Evolutionary conservation across 2,888 invertebrate species (phyloP).

Genomic region (Platynereis dumerilii): DNA sequence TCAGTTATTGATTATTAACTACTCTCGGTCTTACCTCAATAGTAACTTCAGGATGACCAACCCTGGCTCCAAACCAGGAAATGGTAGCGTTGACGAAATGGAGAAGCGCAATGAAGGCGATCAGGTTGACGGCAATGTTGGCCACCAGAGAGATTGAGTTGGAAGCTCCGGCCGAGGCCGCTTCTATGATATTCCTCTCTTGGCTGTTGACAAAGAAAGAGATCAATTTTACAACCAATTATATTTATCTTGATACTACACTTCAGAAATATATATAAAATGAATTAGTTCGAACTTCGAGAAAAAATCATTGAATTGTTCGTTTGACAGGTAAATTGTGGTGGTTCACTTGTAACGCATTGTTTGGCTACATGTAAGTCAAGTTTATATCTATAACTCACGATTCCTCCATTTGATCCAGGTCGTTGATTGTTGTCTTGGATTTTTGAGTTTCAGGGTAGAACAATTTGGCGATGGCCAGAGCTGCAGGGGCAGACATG

Average conservation of each 20-base stretch:
- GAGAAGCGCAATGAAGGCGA: slow-evolving; percentile 88
- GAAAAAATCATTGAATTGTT: no score
- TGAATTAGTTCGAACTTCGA: not conserved
- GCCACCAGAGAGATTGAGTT: slow-evolving; percentile 81
- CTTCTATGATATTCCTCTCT: slow-evolving; percentile 85
- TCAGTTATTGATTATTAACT: no score
- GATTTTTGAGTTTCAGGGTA: slow-evolving; percentile 89
- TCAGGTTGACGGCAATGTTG: slow-evolving; percentile 89
- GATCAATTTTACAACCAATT: not conserved
- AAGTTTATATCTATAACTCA: no score
- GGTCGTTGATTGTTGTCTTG: slow-evolving; percentile 74
- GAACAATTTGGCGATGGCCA: slow-evolving; percentile 84
- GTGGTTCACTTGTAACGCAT: no score
- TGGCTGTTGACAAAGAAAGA: slow-evolving; percentile 67
- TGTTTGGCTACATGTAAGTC: no score
- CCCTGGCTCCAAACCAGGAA: slow-evolving; percentile 74
- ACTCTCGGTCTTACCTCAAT: no score
- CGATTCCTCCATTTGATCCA: slow-evolving; percentile 72
- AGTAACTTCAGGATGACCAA: slow-evolving; percentile 17
- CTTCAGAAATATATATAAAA: not conserved
- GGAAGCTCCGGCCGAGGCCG: slow-evolving; percentile 87
- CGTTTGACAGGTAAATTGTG: no score
- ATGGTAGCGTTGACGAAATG: slow-evolving; percentile 83
- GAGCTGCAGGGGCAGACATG: slow-evolving; percentile 94
- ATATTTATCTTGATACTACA: not conserved